Evolutionary conservation across 2,113 vertebrate species (phyloP), one percentile per base, ranked within the genome.

Genomic region (Nyctibius bracteatus): DNA sequence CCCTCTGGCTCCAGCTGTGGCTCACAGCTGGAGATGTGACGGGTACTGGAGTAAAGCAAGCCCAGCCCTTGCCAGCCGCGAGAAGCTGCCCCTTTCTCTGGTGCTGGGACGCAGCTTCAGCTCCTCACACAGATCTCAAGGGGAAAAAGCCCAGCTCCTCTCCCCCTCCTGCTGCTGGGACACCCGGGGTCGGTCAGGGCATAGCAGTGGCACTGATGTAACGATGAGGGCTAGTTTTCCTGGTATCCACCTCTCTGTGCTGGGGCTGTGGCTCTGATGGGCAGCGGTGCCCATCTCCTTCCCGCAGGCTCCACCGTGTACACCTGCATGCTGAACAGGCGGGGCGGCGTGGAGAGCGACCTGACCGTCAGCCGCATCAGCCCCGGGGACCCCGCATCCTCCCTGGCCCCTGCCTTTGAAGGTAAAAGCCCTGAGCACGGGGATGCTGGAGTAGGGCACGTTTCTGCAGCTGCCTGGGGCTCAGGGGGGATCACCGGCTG

Each of bases 321-420:
- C 87, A 99, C 99, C 57, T 99, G 99, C 96, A 99, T 99, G 99
- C 94, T 99, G 94, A 99, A 99, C 97, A 93, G 70, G 37, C 96
- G 35, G 1, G 99, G 99, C 0, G 99, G 99, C 2, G 97, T 98
- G 0, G 99, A 99, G 97, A 98, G 99, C 0, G 99, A 99, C 97
- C 98, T 99, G 95, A 99, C 99, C 0, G 99, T 99, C 89, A 99
- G 99, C 97, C 88, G 98, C 80, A 98, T 99, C 87, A 97, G 97
- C 59, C 96, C 98, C 0, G 96, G 98, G 3, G 12, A 92, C 19
- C 93, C 95, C 9, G 96, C 91, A 88, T 97, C 98, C 2, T 97
- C 98, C 0, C 96, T 99, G 94, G 96, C 98, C n/a, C 99, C 99
- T 0, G 78, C 98, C 28, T 99, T 99, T 9, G 97, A 99, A 88